Base-by-base conservation (phyloP, 2,888 invertebrate genomes). In the Lacanobia oleracea region DNA sequence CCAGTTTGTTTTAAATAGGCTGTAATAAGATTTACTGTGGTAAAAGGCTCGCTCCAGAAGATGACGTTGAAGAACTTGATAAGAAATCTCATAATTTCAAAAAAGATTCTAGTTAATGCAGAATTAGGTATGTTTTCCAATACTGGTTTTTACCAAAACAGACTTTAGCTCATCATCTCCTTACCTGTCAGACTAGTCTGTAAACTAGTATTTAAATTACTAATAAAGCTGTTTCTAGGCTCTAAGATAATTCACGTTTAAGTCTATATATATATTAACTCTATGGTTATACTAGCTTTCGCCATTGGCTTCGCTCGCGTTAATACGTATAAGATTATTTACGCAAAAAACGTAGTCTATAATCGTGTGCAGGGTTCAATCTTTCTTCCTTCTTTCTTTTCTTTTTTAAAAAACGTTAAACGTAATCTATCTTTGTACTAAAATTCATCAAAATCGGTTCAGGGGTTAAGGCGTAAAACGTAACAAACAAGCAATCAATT, bases 131-230 rank as follows among this genome's bases (percentile, higher is more conserved):
- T 75, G 37, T 1, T 40, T 45, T 14, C 53, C 1, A 3, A 21
- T 21, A 40, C 48, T 56, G 27, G 48, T 75, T 72, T 64, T 33
- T 43, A 43, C 67, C 56, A 12, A 66, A 72, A 66, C 40, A 23
- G 56, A 16, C 14, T 3, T 21, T 1, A 33, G 21, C 0, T 40
- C n/a, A 37, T 71, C 43, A 48, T 43, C 12, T 23, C 18, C 14
- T n/a, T 65, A 56, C 76, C 23, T 23, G 72, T 23, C 23, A 33
- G 57, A 72, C 72, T 23, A 33, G 72, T 76, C 16, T 18, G 9
- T 57, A 23, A 66, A 57, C 72, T 76, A 76, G 67, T 37, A 14
- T 50, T 50, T 40, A 16, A 12, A 75, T 18, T n/a, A 6, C 21
- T 16, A 40, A 33, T 48, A 48, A 48, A 43, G 16, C 16, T 7